phyloP scores from a whole-genome alignment of 2,888 invertebrate species.

The Tethea ocularis region DNA sequence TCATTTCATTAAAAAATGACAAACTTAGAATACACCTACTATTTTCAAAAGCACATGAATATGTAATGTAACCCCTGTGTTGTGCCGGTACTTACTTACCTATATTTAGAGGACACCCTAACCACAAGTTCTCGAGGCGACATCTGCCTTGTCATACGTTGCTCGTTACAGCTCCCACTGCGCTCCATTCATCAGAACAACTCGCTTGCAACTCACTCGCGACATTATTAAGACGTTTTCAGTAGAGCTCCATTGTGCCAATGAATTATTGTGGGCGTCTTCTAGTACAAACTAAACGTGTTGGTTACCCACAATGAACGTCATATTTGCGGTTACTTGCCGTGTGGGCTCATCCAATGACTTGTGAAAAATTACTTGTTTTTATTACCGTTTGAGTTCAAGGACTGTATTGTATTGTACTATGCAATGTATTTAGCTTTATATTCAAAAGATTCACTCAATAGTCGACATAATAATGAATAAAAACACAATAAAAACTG shows the following conservation, averaged over 20 bases:
- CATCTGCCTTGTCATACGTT: conserved; percentile 53
- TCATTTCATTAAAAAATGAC: background rate
- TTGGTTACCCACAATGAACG: conserved; percentile 44
- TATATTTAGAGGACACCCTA: conserved; percentile 17
- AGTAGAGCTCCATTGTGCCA: conserved; percentile 53
- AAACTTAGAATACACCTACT: background rate
- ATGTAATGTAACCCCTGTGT: background rate
- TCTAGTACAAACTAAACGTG: conserved; percentile 47
- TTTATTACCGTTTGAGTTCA: conserved; percentile 31
- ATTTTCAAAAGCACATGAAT: conserved; percentile 3
- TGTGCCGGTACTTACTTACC: too few species aligned
- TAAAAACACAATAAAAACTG: too few species aligned
- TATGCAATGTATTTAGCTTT: background rate
- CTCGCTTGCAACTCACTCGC: conserved; percentile 51
- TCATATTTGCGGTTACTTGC: conserved; percentile 46
- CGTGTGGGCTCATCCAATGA: conserved; percentile 49
- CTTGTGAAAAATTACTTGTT: conserved; percentile 44
- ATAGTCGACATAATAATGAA: too few species aligned
- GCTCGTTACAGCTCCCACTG: conserved; percentile 52
- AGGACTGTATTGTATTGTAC: conserved; percentile 23
- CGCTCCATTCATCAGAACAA: conserved; percentile 50
- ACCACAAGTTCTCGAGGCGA: conserved; percentile 33
- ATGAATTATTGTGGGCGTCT: conserved; percentile 64
- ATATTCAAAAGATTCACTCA: background rate
- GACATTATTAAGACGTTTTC: conserved; percentile 63